These are phyloP conservation scores for Lucinisca nassula DNA, from an alignment of 2,888 invertebrate species.

Conservation along the genomic window DNA sequence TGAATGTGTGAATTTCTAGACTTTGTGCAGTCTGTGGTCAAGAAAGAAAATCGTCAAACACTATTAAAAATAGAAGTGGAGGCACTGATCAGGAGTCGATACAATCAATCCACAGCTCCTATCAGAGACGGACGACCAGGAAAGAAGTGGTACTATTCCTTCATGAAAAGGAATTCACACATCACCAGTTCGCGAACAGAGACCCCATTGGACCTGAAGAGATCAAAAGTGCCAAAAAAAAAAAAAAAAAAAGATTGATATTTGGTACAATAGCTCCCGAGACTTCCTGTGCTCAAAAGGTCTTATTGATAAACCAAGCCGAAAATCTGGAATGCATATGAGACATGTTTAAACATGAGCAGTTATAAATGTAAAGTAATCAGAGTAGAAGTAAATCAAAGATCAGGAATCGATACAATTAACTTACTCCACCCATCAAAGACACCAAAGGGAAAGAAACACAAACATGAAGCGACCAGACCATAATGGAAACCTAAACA, in stretches of 20 bases:
- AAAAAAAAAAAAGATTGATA: constrained; percentile 27
- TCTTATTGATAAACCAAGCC: constrained; percentile 29
- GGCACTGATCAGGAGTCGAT: too few species aligned
- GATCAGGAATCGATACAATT: too few species aligned
- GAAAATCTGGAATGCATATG: constrained; percentile 65
- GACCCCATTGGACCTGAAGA: constrained; percentile 23
- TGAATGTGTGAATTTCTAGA: constrained; percentile 49
- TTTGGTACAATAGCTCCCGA: constrained; percentile 46
- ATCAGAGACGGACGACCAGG: constrained; percentile 21
- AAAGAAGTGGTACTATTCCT: constrained; percentile 36
- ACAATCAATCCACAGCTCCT: too few species aligned
- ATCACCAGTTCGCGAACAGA: constrained; percentile 36
- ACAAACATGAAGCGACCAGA: too few species aligned
- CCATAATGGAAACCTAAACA: too few species aligned
- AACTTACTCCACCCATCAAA: too few species aligned
- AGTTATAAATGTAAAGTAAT: constrained; percentile 47
- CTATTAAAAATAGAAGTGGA: constrained; percentile 51
- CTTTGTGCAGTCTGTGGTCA: constrained; percentile 46
- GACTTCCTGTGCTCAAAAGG: constrained; percentile 34
- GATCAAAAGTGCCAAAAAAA: constrained; percentile 17
- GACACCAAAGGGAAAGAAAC: too few species aligned
- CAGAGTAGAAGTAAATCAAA: too few species aligned
- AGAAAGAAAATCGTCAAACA: constrained; percentile 44
- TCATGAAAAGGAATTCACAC: constrained; percentile 41
- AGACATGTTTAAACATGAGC: constrained; percentile 58